These are phyloP conservation scores for Paratilapia polleni DNA, from an alignment of 2,113 vertebrate species.

Conservation along the genomic window DNA sequence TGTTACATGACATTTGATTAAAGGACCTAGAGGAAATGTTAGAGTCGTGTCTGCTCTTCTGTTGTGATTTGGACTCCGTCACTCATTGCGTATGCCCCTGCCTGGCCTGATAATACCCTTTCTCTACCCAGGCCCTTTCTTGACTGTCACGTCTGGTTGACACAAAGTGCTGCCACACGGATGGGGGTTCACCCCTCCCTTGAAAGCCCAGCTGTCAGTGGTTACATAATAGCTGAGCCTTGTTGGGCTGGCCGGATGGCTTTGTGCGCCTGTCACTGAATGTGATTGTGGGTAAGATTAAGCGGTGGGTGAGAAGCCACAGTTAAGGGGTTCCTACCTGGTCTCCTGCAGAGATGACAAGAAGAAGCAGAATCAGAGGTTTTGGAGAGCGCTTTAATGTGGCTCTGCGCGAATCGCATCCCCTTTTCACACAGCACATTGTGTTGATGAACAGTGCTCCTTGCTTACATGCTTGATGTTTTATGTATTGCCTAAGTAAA, in stretches of 20 bases:
- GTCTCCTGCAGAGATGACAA: constrained; percentile 72
- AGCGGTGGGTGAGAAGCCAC: constrained; percentile 76
- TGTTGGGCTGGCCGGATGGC: constrained; percentile 75
- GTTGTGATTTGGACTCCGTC: constrained; percentile 54
- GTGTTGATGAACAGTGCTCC: constrained; percentile 41
- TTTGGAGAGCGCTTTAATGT: constrained; percentile 54
- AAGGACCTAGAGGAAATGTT: constrained; percentile 45
- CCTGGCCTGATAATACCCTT: constrained; percentile 60
- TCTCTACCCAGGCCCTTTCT: constrained; percentile 59
- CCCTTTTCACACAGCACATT: constrained; percentile 48
- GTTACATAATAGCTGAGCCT: constrained; percentile 84
- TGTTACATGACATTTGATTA: constrained; percentile 29
- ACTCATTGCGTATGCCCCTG: constrained; percentile 28
- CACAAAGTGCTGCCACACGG: constrained; percentile 79
- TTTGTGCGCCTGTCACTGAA: constrained; percentile 81
- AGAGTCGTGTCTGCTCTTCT: not conserved
- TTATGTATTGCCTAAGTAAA: constrained; percentile 47
- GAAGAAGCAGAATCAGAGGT: constrained; percentile 61
- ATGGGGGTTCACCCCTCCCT: constrained; percentile 75
- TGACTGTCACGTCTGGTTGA: constrained; percentile 76
- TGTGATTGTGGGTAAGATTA: constrained; percentile 83
- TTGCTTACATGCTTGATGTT: constrained; percentile 53
- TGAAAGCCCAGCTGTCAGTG: constrained; percentile 81
- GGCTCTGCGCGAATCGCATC: constrained; percentile 39
- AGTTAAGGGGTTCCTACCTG: constrained; percentile 79